Base-by-base conservation (phyloP, 2,888 invertebrate species). In the Plagodis dolabraria region DNA sequence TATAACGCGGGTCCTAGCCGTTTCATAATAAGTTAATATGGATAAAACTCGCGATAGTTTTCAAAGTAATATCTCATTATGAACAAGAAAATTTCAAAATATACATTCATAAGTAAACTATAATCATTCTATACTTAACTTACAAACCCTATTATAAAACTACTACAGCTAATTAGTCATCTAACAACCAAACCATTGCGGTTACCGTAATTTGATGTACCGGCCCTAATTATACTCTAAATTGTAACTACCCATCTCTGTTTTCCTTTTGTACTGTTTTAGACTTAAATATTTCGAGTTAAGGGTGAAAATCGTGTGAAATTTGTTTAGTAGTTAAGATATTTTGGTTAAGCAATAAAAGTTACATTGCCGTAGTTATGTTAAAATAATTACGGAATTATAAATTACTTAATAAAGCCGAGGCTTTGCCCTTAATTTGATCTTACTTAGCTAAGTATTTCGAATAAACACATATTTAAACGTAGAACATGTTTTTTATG, bases 361-460 rank as follows among this genome's bases (percentile, higher is more conserved):
- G 22, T 38, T 6, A 2, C 9, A 5, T 38, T 54, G 46, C 33
- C 45, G 57, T 55, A 50, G 58, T 65, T 60, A 64, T 67, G 54
- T 60, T 59, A 59, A 67, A 65, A 67, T 69, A 65, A 67, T 69
- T 60, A 65, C 49, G 57, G 60, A 59, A 62, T 65, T 61, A 66
- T 53, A 60, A 67, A 69, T 64, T 55, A 52, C 64, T 65, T 65
- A 49, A 67, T 63, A 54, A 47, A 46, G 55, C 63, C 45, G 44
- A 51, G 42, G 49, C 45, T 60, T 53, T 55, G 51, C 62, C 57
- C 60, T 63, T 61, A 43, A 57, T 55, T 59, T 58, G 54, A 64
- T 57, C 53, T 60, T 55, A 47, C 11, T 11, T 53, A 10, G 35
- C 35, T 53, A 36, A 36, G 36, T 36, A 36, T 36, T 36, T 9